phyloP scores from a whole-genome alignment of 2,113 vertebrate species.

The Craseonycteris thonglongyai region DNA sequence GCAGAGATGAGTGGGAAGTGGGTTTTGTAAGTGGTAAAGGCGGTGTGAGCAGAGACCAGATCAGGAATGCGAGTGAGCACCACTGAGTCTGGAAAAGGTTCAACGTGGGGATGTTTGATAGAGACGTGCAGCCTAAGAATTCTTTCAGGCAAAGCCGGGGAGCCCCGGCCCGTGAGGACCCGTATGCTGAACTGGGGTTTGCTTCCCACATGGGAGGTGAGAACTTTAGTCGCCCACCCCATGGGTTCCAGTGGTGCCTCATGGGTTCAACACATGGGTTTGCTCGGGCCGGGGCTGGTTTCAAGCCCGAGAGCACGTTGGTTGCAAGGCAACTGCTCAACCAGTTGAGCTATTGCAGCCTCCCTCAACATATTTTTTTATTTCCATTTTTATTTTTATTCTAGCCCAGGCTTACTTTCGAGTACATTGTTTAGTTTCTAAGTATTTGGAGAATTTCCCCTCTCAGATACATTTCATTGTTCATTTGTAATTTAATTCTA shows the following conservation, averaged over 20 bases:
- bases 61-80: background rate
- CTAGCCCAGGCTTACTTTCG: background rate
- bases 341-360: no score
- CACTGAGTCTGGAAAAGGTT: background rate
- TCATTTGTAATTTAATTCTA: background rate
- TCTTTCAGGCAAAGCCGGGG: no score
- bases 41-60: background rate
- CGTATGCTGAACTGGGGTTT: no score
- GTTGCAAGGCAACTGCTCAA: no score
- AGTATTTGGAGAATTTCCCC: background rate
- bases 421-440: background rate
- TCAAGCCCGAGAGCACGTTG: no score
- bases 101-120: rapidly evolving
- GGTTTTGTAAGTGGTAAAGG: background rate
- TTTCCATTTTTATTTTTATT: background rate
- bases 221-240: no score
- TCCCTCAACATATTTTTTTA: background rate
- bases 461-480: background rate
- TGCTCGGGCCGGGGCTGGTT: no score
- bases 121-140: background rate
- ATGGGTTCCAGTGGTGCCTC: no score
- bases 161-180: no score
- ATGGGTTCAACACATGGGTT: no score
- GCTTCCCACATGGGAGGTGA: no score
- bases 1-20: background rate